phyloP scores from a whole-genome alignment of 2,888 invertebrate genomes.

The Hanleya hanleyi region DNA sequence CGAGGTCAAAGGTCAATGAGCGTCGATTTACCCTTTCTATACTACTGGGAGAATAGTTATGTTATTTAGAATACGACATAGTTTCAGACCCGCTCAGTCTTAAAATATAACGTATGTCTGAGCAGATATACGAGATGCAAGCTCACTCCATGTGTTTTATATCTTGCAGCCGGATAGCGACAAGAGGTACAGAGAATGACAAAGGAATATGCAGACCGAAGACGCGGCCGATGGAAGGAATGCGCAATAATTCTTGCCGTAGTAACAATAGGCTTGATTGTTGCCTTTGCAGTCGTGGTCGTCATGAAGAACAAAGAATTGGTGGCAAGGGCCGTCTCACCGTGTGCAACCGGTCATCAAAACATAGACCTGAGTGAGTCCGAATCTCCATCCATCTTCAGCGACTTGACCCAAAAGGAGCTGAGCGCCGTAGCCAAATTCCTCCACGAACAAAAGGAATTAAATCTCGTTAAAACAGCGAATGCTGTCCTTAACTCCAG shows the following conservation, averaged over 20 bases:
- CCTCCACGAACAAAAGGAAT: neutral
- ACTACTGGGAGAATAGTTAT: too few relatives aligned
- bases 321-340: neutral
- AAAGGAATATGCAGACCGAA: neutral
- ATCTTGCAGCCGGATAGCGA: too few relatives aligned
- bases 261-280: neutral
- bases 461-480: neutral
- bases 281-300: neutral
- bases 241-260: neutral
- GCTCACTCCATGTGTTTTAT: too few relatives aligned
- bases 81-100: too few relatives aligned
- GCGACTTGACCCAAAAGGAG: neutral
- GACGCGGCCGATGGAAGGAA: conserved; percentile 6
- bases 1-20: too few relatives aligned
- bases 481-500: conserved; percentile 20
- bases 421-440: neutral
- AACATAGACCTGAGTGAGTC: neutral
- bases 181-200: too few relatives aligned
- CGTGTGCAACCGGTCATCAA: neutral
- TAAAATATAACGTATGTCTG: too few relatives aligned
- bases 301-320: neutral
- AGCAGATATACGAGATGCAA: too few relatives aligned
- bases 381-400: neutral
- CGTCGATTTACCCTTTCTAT: too few relatives aligned
- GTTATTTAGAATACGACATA: too few relatives aligned